Base-by-base conservation (phyloP, 1,140 invertebrate genomes). In the Stenopsyche tienmushanensis region DNA sequence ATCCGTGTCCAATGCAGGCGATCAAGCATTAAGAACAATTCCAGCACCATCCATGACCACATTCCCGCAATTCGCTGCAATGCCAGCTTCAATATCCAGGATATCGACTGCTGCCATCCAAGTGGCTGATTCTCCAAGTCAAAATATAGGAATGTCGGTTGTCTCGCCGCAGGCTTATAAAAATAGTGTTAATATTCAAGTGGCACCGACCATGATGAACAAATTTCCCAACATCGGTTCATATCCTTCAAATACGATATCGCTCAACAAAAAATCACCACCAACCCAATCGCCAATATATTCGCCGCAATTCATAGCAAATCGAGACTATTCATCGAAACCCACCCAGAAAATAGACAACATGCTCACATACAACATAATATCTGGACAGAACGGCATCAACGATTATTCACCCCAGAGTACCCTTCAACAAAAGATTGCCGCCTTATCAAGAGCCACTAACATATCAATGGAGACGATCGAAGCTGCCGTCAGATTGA, bases 381-480 rank as follows among this genome's bases (percentile, higher is more conserved):
- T 78, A 34, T 77, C 72, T 58, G 78, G 78, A 47, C 71, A 79
- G 15, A 78, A 77, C 25, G 73, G 77, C 59, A 76, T 73, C 17
- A 80, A 78, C 49, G 77, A 81, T 50, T 77, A 80, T 55, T 77
- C 29, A 1, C 39, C 47, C 13, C 62, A 71, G 23, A 39, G 39
- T 18, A 63, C 62, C 5, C 25, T 80, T 20, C 77, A 80, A 66
- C 69, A 76, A 1, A 81, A 81, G 66, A 81, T 81, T 66, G 73
- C 77, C 8, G 79, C 80, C 65, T 79, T 81, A 49, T 79, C 80
- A 0, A 79, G 77, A 44, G 88, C 88, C 0, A 88, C 88, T 10
- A 91, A 91, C 71, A 85, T 90, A 26, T 89, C 86, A 0, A 83
- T 89, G 64, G 88, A 90, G 57, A 86, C 88, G 5, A 81, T 91